A percentile compares a stretch with the other conserved stretches of the same genome.
Conservation (phyloP, 2,797 vertebrate species). For the Neosalanx taihuensis region DNA sequence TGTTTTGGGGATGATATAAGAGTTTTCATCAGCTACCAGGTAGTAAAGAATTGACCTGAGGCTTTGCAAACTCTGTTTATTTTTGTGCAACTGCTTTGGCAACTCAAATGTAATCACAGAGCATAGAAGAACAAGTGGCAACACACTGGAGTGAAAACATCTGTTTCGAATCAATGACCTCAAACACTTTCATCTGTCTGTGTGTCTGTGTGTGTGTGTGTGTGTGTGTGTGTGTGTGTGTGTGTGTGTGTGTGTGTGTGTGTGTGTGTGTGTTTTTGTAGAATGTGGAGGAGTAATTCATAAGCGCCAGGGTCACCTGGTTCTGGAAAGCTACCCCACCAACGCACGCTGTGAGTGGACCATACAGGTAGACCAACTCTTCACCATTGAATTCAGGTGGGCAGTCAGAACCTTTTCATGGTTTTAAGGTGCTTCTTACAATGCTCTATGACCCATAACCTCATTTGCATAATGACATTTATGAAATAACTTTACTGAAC, state of each 20-base stretch:
- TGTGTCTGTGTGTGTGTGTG: neutral
- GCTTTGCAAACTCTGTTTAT: neutral
- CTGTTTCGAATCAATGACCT: neutral
- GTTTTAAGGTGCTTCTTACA: neutral
- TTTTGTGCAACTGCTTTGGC: neutral
- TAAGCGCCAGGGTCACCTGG: conserved; percentile 86
- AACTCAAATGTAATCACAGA: neutral
- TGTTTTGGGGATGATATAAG: conserved; percentile 19
- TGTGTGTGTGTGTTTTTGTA: conserved; percentile 48
- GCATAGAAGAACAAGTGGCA: neutral
- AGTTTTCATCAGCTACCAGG: neutral
- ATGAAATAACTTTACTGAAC: neutral
- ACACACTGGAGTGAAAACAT: neutral
- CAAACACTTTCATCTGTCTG: too few relatives aligned
- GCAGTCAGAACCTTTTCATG: neutral
- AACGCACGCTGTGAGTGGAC: conserved; percentile 96
- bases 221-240: conserved; percentile 20
- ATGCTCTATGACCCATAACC: neutral
- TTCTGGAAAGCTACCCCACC: conserved; percentile 93
- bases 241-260: neutral
- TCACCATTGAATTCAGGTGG: conserved; percentile 90
- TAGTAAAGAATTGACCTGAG: too few relatives aligned
- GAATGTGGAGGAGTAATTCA: conserved; percentile 89
- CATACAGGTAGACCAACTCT: conserved; percentile 82
- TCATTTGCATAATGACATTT: neutral